Conservation (phyloP, 2,113 vertebrate genomes). For the Chaenogobius annularis region DNA sequence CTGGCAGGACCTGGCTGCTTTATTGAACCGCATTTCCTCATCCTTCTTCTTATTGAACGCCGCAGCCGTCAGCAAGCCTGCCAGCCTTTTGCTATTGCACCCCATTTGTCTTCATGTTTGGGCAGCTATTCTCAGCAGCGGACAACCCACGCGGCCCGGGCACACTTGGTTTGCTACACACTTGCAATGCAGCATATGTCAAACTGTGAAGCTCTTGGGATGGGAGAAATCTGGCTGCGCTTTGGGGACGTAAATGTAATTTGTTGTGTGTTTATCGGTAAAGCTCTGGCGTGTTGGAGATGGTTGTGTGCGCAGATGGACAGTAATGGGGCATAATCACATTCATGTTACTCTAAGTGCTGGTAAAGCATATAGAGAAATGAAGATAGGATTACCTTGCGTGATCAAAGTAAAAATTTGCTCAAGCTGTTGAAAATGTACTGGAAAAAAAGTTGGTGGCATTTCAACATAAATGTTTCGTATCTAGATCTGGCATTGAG, state of each 20-base stretch:
- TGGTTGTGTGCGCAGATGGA: neutral
- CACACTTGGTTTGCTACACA: constrained; percentile 26
- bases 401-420: neutral
- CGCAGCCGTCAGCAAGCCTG: constrained; percentile 38
- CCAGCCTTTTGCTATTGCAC: constrained; percentile 47
- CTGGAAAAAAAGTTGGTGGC: neutral
- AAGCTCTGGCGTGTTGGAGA: neutral
- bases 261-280: constrained; percentile 5
- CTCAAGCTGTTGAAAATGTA: neutral
- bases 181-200: constrained; percentile 9
- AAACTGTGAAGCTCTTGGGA: neutral
- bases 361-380: neutral
- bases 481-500: no score
- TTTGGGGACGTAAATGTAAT: constrained; percentile 16
- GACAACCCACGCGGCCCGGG: constrained; percentile 16
- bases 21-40: constrained; percentile 59
- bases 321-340: constrained; percentile 14
- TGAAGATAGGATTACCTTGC: neutral
- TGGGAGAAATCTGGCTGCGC: neutral
- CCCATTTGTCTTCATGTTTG: constrained; percentile 66
- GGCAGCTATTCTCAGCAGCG: constrained; percentile 36
- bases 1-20: constrained; percentile 43
- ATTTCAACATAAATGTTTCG: no score
- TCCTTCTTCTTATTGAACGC: constrained; percentile 57
- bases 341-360: constrained; percentile 5